These are phyloP conservation scores for Tipula confusa DNA, from an alignment of 2,888 invertebrate species.

Conservation along the genomic window DNA sequence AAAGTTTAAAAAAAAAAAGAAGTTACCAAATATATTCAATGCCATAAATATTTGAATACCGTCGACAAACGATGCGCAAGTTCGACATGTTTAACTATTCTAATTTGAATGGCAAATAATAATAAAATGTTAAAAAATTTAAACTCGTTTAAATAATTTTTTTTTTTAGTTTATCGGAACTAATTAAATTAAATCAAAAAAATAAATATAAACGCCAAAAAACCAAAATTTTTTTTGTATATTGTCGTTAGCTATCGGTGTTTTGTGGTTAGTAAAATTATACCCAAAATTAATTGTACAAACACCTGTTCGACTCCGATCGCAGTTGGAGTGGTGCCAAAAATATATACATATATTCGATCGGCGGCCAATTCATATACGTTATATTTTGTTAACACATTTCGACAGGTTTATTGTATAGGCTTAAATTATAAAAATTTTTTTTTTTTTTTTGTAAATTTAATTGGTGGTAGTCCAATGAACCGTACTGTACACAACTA, in stretches of 20 bases:
- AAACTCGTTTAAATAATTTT: background rate
- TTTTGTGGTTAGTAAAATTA: background rate
- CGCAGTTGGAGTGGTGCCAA: background rate
- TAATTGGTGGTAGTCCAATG: background rate
- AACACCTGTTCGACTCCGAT: background rate
- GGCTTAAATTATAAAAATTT: background rate
- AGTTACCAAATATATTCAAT: no score
- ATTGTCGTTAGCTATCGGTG: background rate
- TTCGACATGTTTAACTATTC: background rate
- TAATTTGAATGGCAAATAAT: background rate
- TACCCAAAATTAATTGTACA: background rate
- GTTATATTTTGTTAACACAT: background rate
- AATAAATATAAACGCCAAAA: no score
- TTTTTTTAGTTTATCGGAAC: background rate
- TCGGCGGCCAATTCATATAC: background rate
- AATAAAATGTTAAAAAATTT: no score
- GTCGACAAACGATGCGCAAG: no score
- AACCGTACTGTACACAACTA: background rate
- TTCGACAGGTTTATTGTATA: background rate
- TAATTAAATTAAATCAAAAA: background rate
- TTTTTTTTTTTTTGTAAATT: background rate
- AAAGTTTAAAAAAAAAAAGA: no score
- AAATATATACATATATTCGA: background rate
- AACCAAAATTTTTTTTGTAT: no score
- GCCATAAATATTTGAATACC: no score